Base-by-base conservation (phyloP, 2,113 vertebrate species). In the Terrapene triunguis region DNA sequence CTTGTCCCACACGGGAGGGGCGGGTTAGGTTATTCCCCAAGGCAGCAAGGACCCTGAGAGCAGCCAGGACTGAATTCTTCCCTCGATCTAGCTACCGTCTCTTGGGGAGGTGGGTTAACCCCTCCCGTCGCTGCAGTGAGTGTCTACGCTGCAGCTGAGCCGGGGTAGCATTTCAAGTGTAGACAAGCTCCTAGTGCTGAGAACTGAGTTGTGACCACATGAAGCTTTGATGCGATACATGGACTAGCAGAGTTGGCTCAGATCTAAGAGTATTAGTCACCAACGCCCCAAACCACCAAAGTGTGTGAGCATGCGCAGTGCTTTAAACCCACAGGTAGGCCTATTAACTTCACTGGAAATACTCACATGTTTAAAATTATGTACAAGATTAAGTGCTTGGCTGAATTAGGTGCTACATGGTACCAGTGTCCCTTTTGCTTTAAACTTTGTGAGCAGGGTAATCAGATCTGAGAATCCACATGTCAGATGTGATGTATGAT, bases 41-140 rank as follows among this genome's bases (percentile, higher is more conserved):
- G 80, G 22, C 24, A 1, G 35, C 0, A 0, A 0, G 8, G 7
- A 22, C n/a, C 1, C 6, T 1, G 48, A 9, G 29, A 51, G 6
- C 0, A 17, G 27, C 1, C 0, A 1, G 5, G 32, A 12, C 25
- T 19, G 80, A 25, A 21, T 17, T 50, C 1, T 3, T 10, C 11
- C 74, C 22, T 27, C 21, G 22, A 27, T 12, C 47, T 32, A 47
- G 44, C 44, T 79, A 11, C 25, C 4, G 6, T 27, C 84, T 1
- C 0, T 3, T 24, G 12, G 2, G 47, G 2, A 57, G 16, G 21
- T 78, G 42, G 25, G 13, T 50, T n/a, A 38, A 21, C 35, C 65
- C 17, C 8, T 72, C 65, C 35, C 10, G 2, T 72, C 19, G 35
- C 35, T 38, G 65, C 10, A 10, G 35, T 72, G 65, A 72, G 35